phyloP scores from a whole-genome alignment of 2,797 vertebrate genomes.

The Mus minutoides region DNA sequence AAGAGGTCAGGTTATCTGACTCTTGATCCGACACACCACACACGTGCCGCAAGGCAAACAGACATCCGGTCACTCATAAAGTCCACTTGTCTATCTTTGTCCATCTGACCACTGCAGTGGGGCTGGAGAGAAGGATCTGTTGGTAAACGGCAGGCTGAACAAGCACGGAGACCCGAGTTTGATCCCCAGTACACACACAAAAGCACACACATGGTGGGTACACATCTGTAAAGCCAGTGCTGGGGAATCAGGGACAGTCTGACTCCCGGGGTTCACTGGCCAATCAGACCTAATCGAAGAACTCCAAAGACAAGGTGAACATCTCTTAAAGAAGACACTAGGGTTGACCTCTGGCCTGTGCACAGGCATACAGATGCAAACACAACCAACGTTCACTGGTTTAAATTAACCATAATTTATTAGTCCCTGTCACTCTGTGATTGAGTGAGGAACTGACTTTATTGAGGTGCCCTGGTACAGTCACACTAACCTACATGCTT shows the following conservation, averaged over 20 bases:
- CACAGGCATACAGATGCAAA: background rate
- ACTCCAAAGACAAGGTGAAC: background rate
- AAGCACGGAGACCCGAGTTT: background rate
- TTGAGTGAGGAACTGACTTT: background rate
- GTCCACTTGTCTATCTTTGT: background rate
- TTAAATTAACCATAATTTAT: background rate
- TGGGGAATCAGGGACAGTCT: background rate
- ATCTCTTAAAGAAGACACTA: background rate
- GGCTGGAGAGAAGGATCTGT: background rate
- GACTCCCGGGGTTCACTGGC: background rate
- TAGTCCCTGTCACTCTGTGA: background rate
- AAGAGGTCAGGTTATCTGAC: constrained; percentile 28
- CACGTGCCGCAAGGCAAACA: background rate
- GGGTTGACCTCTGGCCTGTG: background rate
- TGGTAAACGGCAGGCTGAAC: background rate
- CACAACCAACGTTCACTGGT: too few species aligned
- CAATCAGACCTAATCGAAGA: background rate
- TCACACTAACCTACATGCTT: accelerated
- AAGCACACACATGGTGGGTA: background rate
- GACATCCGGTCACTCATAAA: background rate
- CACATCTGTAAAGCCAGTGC: background rate
- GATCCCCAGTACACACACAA: background rate
- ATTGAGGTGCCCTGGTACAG: background rate
- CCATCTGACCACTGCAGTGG: background rate
- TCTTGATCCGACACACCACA: background rate